A percentile compares a stretch with the other conserved stretches of the same genome.
phyloP scores from a whole-genome alignment of 2,888 invertebrate genomes.

The Yponomeuta plumbellus region DNA sequence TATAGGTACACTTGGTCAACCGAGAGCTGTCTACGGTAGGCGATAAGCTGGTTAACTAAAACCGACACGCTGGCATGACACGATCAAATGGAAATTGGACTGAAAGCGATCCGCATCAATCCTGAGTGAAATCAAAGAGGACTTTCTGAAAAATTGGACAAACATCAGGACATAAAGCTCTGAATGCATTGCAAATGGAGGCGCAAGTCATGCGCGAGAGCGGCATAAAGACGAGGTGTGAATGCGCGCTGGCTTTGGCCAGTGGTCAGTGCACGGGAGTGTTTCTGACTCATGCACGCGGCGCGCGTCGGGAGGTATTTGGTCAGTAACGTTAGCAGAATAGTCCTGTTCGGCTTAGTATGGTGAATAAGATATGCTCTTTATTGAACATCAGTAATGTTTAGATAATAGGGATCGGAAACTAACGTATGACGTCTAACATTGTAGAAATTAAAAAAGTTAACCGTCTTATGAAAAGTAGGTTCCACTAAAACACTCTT shows the following conservation, averaged over 20 bases:
- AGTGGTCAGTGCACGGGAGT: conserved; percentile 3
- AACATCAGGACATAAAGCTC: conserved; percentile 24
- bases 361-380: background rate
- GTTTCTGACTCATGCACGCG: conserved; percentile 19
- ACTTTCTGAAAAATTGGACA: conserved; percentile 9
- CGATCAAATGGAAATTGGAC: no score
- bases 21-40: no score
- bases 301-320: background rate
- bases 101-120: background rate
- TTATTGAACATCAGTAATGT: no score
- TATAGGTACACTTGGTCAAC: no score
- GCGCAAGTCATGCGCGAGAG: conserved; percentile 35
- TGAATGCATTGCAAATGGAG: conserved; percentile 27
- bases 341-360: background rate
- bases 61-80: no score
- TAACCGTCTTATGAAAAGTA: no score
- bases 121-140: no score
- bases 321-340: conserved; percentile 6
- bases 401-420: no score
- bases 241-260: conserved; percentile 13
- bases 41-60: no score
- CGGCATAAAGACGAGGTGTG: conserved; percentile 27
- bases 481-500: no score
- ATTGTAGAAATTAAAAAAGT: no score
- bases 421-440: no score